Percentiles rank a stretch among this genome's conserved stretches.
Evolutionary conservation across 2,113 vertebrate genomes (phyloP).

Genomic region (Gallinago undulata): DNA sequence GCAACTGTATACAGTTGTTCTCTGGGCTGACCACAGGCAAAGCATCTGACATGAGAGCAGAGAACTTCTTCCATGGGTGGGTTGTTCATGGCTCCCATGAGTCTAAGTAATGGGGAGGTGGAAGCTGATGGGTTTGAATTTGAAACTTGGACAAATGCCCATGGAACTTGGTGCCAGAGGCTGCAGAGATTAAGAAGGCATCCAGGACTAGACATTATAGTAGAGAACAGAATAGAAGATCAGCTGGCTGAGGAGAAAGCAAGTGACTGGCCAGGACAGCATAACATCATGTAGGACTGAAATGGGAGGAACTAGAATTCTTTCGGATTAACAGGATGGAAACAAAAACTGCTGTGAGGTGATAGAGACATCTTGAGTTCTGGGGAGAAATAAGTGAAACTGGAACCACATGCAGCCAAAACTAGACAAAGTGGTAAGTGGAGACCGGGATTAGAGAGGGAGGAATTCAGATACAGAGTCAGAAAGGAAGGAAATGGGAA

Average conservation of each 20-base stretch:
- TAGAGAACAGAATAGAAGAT: not conserved
- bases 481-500: not conserved
- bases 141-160: not conserved
- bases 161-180: not conserved
- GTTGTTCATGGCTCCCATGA: not conserved
- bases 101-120: not conserved
- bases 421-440: not conserved
- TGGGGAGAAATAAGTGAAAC: not conserved
- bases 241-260: not conserved
- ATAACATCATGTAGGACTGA: not conserved
- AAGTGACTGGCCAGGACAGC: not conserved
- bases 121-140: not conserved
- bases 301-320: not conserved
- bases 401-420: not conserved
- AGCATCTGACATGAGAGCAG: not conserved
- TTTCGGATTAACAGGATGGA: not conserved
- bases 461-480: not conserved
- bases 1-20: not conserved
- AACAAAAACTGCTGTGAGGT: not conserved
- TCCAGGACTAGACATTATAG: not conserved
- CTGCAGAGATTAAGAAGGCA: not conserved
- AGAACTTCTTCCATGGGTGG: not conserved
- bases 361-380: not conserved
- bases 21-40: not conserved
- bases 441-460: not conserved